Percentiles rank a stretch among this genome's conserved stretches.
Conservation (phyloP, 2,113 vertebrate genomes). For the Pedetes capensis region DNA sequence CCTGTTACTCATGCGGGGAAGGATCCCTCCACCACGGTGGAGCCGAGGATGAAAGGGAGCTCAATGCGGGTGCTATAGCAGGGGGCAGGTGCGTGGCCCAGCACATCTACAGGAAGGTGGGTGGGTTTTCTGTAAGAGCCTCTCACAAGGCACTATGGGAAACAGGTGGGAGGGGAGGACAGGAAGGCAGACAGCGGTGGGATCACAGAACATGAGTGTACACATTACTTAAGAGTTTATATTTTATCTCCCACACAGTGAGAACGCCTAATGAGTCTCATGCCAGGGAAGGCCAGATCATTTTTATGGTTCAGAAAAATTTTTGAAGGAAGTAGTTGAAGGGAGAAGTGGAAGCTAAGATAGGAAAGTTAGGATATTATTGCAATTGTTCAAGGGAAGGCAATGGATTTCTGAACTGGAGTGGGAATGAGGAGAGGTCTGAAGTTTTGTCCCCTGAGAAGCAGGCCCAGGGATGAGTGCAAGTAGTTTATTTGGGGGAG, state of each 20-base stretch:
- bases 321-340: constrained; percentile 7
- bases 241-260: not conserved
- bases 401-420: not conserved
- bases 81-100: too few species aligned
- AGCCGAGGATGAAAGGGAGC: not conserved
- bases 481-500: not conserved
- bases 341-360: not conserved
- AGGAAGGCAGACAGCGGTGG: not conserved
- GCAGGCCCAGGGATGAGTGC: not conserved
- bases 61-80: too few species aligned
- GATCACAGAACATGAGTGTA: too few species aligned
- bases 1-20: not conserved
- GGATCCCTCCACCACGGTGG: not conserved
- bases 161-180: not conserved
- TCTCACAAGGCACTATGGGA: not conserved
- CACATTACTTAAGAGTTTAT: not conserved
- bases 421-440: not conserved
- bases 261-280: not conserved
- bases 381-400: not conserved
- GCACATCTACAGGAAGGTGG: not conserved
- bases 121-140: not conserved
- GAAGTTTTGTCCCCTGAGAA: not conserved
- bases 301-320: not conserved
- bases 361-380: not conserved
- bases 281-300: not conserved